Base-by-base conservation (phyloP, 2,113 vertebrate species). In the Thalassarche chlororhynchos region DNA sequence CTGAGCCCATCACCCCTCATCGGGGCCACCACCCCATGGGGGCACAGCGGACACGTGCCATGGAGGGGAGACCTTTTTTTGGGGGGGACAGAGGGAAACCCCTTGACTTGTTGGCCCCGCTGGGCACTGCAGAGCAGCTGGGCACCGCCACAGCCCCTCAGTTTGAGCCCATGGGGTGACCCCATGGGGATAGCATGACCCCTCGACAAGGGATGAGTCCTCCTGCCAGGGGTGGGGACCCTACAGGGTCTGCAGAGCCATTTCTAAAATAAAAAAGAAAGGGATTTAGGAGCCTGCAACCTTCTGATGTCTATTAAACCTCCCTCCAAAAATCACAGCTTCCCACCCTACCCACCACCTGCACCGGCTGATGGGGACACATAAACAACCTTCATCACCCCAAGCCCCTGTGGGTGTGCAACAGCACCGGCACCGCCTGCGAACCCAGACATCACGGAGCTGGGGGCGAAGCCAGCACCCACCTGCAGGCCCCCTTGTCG, bases 341-440 rank as follows among this genome's bases (percentile, higher is more conserved):
- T 89, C 28, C 21, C 15, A 34, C 34, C 8, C 36, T 25, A 21
- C 17, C 17, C 6, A 18, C 17, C 26, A 16, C 34, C 25, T 34
- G 38, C 64, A 40, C 51, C 1, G 25, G 34, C 12, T 28, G 38
- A 28, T 4, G 9, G 14, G 58, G 23, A 16, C 75, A 77, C 40
- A 25, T 2, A 4, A n/a, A 74, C n/a, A 68, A 4, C 42, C 32
- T 81, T 66, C 38, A 20, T 7, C 6, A 2, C 11, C 14, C 40
- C 2, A 15, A 34, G 7, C 54, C 51, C 3, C 0, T 5, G 18
- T 8, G 8, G 36, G 5, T 24, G 2, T 24, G 25, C 29, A 49
- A 47, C 8, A 29, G 34, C 58, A 32, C 20, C 0, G 0, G 12
- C 32, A 38, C 1, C 2, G 3, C 58, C 55, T 42, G 17, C 0